A percentile compares a stretch with the other conserved stretches of the same genome.
phyloP scores from a whole-genome alignment of 2,113 vertebrate species.

The Pluvialis apricaria region DNA sequence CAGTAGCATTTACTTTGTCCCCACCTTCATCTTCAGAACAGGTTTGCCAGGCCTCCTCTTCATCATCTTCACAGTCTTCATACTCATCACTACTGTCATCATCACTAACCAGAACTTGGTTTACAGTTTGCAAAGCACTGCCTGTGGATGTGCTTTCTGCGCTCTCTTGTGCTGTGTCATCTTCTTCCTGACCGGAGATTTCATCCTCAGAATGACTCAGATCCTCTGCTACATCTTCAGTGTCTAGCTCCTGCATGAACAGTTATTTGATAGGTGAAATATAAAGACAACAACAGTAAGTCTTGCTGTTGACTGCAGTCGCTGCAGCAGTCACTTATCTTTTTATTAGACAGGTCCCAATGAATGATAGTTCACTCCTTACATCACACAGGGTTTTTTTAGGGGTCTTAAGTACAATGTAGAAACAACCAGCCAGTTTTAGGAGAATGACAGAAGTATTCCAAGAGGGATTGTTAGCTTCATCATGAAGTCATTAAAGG shows the following conservation, averaged over 20 bases:
- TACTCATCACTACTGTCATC: constrained; percentile 65
- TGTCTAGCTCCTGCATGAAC: constrained; percentile 69
- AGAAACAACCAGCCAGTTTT: not conserved
- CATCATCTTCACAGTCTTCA: constrained; percentile 80
- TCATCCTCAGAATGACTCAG: not conserved
- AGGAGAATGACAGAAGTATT: not conserved
- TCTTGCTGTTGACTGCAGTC: not conserved
- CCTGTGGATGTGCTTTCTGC: not conserved
- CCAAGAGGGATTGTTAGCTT: not conserved
- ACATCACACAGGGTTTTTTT: not conserved
- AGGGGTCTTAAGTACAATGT: not conserved
- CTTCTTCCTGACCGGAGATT: not conserved
- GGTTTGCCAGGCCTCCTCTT: constrained; percentile 82
- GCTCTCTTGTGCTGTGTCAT: not conserved
- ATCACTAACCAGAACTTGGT: not conserved
- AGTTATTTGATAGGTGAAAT: not conserved
- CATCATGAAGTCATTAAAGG: not conserved
- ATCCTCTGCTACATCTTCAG: not conserved
- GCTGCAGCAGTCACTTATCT: not conserved
- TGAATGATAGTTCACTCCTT: not conserved
- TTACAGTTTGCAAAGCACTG: not conserved
- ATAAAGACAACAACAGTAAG: not conserved
- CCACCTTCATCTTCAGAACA: constrained; percentile 82
- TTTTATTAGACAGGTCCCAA: not conserved
- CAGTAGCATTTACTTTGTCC: not conserved